Evolutionary conservation across 92 coral and sea anemone species (phyloP).

Genomic region (Siderastrea siderea): DNA sequence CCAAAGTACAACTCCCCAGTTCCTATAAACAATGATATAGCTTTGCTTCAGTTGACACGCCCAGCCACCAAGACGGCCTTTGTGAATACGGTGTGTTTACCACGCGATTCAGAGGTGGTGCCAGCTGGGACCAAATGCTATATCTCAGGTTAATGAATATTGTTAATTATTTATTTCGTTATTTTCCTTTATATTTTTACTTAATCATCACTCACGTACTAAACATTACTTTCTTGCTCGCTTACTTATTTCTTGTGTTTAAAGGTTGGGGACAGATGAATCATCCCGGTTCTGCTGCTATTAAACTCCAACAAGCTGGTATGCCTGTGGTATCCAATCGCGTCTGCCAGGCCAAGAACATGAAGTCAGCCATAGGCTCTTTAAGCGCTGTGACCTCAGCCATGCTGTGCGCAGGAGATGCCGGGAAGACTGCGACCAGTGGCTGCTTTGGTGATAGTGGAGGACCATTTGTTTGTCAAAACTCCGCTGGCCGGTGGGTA

Average conservation of each 20-base stretch:
- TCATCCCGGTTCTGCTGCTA: constrained; percentile 60
- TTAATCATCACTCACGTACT: background rate
- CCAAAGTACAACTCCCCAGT: constrained; percentile 62
- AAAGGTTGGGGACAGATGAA: constrained; percentile 75
- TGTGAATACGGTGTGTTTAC: constrained; percentile 84
- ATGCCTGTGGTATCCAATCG: constrained; percentile 62
- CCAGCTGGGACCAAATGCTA: constrained; percentile 66
- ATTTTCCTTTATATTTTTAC: background rate
- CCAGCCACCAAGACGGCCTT: constrained; percentile 56
- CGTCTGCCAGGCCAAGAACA: constrained; percentile 40
- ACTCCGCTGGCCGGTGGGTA: constrained; percentile 72
- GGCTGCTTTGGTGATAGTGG: constrained; percentile 82
- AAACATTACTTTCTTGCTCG: background rate
- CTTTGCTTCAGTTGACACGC: constrained; percentile 62
- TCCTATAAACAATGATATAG: constrained; percentile 79
- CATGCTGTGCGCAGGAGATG: constrained; percentile 83
- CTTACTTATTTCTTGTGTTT: background rate
- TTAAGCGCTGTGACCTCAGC: constrained; percentile 47
- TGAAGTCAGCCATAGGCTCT: background rate
- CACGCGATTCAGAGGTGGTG: constrained; percentile 51
- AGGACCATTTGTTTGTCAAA: constrained; percentile 72
- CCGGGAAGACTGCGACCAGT: constrained; percentile 64
- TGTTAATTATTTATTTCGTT: no score
- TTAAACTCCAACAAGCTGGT: constrained; percentile 59
- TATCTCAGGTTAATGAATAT: constrained; percentile 65